phyloP scores from a whole-genome alignment of 2,888 invertebrate species.

The Ennomos erosarius region DNA sequence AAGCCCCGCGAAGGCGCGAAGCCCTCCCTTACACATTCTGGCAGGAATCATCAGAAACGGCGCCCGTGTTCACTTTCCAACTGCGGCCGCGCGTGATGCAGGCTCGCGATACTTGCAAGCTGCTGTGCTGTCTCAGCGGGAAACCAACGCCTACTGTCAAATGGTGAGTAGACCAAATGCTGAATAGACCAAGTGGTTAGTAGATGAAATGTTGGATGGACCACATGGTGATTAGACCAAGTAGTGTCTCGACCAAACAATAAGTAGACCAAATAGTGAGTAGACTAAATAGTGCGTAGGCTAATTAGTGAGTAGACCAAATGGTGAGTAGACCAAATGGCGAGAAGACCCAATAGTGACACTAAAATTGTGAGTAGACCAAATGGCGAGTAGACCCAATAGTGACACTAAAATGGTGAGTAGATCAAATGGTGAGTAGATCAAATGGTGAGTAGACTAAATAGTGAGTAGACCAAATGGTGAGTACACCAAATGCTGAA shows the following conservation, averaged over 20 bases:
- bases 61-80: slow-evolving; percentile 99
- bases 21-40: slow-evolving; percentile 94
- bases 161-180: slow-evolving; percentile 90
- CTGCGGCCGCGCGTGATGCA: slow-evolving; percentile 99
- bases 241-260: too few species aligned
- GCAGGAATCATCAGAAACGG: slow-evolving; percentile 96
- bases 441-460: slow-evolving; percentile 90
- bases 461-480: too few species aligned
- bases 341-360: too few species aligned
- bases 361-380: slow-evolving; percentile 1
- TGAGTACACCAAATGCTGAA: too few species aligned
- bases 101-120: slow-evolving; percentile 97
- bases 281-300: too few species aligned
- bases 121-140: slow-evolving; percentile 98
- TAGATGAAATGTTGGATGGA: slow-evolving; percentile 87
- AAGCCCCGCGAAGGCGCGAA: slow-evolving; percentile 91
- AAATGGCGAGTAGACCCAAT: slow-evolving; percentile 89
- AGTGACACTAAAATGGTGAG: too few species aligned
- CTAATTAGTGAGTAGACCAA: slow-evolving; percentile 63
- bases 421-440: background rate
- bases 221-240: too few species aligned
- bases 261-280: slow-evolving; percentile 87
- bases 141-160: slow-evolving; percentile 97
- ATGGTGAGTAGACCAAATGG: slow-evolving; percentile 87
- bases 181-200: slow-evolving; percentile 56